A percentile compares a stretch with the other conserved stretches of the same genome.
These are phyloP conservation scores for Drosophila gaucha DNA, from an alignment of 2,888 invertebrate species.

Conservation along the genomic window DNA sequence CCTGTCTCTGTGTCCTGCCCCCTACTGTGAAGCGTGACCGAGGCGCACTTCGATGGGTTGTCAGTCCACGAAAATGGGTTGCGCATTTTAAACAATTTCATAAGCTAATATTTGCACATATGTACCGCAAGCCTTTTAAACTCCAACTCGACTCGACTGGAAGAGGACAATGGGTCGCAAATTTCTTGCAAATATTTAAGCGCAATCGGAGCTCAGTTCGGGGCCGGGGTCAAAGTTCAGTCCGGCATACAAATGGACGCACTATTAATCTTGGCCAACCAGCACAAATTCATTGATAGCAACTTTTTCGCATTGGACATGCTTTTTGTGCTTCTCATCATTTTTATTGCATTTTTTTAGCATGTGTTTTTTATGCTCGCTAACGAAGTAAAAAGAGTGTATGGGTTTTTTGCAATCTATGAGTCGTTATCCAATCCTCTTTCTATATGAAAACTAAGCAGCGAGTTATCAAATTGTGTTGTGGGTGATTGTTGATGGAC, in stretches of 20 bases:
- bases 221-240: slow-evolving; percentile 20
- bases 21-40: slow-evolving; percentile 62
- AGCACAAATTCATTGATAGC: slow-evolving; percentile 50
- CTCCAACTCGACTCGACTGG: too few species aligned
- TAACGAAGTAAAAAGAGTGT: not conserved
- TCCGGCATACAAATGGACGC: slow-evolving; percentile 62
- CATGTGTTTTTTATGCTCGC: not conserved
- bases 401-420: not conserved
- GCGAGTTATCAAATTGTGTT: too few species aligned
- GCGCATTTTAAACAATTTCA: slow-evolving; percentile 75
- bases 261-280: slow-evolving; percentile 68
- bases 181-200: slow-evolving; percentile 65
- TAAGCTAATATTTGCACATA: slow-evolving; percentile 77
- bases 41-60: slow-evolving; percentile 54
- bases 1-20: not conserved
- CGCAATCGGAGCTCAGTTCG: slow-evolving; percentile 45
- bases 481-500: too few species aligned
- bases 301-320: slow-evolving; percentile 49
- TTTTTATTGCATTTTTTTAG: slow-evolving; percentile 64
- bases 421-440: too few species aligned
- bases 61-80: slow-evolving; percentile 32
- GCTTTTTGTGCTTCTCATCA: slow-evolving; percentile 43
- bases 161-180: slow-evolving; percentile 67
- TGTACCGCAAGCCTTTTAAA: slow-evolving; percentile 63
- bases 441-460: too few species aligned